Percentiles rank a stretch among this genome's conserved stretches.
These are phyloP conservation scores for Bagarius yarrelli DNA, from an alignment of 2,113 vertebrate species.

Conservation along the genomic window DNA sequence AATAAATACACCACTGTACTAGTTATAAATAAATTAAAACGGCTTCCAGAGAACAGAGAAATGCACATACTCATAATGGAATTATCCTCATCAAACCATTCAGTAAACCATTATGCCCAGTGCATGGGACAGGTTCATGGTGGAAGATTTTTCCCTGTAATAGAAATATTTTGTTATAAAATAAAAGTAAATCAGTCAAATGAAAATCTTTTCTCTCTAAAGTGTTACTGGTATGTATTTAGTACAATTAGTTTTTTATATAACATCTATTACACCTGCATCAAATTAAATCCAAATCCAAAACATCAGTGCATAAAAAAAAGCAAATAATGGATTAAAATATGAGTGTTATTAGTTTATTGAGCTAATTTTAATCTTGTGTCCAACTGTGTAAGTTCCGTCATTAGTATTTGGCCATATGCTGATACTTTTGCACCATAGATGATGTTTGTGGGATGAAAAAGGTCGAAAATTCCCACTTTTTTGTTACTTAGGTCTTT, in stretches of 20 bases:
- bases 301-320: background rate
- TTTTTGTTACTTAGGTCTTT: no score
- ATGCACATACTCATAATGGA: background rate
- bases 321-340: background rate
- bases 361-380: background rate
- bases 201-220: background rate
- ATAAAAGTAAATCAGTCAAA: background rate
- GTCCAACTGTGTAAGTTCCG: background rate
- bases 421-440: background rate
- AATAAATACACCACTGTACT: background rate
- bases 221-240: background rate
- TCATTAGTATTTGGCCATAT: background rate
- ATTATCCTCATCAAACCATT: background rate
- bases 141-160: background rate
- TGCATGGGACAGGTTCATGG: background rate
- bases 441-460: background rate
- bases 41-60: background rate
- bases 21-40: background rate
- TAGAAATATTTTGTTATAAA: background rate
- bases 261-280: background rate
- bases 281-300: background rate
- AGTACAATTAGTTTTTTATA: background rate
- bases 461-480: background rate
- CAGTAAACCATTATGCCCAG: background rate
- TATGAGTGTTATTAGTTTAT: background rate